Conservation (phyloP, 2,113 vertebrate species). For the Meles meles region DNA sequence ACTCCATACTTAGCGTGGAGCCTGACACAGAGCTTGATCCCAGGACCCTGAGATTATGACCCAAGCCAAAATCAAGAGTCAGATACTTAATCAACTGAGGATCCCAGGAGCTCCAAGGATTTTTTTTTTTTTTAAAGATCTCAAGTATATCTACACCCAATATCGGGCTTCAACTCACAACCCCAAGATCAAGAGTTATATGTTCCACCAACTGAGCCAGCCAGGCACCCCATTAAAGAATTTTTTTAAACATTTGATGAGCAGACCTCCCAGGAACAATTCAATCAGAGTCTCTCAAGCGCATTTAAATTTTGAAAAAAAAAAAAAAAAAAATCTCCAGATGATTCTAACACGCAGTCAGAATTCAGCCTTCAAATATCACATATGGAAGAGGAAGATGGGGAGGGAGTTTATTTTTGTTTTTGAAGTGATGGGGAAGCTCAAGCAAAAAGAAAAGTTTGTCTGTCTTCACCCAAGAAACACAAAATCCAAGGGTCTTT, state of each 20-base stretch:
- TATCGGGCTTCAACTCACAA: not conserved
- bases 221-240: not conserved
- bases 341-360: not conserved
- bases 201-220: not conserved
- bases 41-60: not conserved
- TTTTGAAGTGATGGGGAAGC: not conserved
- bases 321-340: not conserved
- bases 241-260: not conserved
- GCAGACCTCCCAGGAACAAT: not conserved
- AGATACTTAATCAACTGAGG: not conserved
- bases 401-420: not conserved
- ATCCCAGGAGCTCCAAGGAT: not conserved
- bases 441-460: not conserved
- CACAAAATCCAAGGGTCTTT: not conserved
- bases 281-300: not conserved
- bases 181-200: not conserved
- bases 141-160: not conserved
- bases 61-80: not conserved
- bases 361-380: not conserved
- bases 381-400: not conserved
- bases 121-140: not conserved
- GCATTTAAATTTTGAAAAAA: not conserved
- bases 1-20: not conserved
- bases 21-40: not conserved
- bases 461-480: conserved; percentile 1